phyloP scores from a whole-genome alignment of 1,140 invertebrate genomes.

The Danaus melanippus region DNA sequence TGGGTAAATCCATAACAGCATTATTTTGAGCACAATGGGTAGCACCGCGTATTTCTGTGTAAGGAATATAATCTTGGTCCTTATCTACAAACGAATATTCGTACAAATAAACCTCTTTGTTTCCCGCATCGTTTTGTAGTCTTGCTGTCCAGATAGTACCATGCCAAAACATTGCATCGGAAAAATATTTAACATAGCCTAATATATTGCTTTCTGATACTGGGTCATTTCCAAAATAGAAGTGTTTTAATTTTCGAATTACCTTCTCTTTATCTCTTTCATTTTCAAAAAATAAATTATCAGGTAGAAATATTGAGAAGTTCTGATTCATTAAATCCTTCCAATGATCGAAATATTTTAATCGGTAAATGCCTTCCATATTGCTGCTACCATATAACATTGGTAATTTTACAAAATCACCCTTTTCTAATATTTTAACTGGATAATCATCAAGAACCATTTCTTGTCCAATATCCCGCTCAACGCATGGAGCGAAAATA shows the following conservation, averaged over 20 bases:
- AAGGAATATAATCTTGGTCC: slow-evolving; percentile 5
- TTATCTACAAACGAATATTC: slow-evolving; percentile 14
- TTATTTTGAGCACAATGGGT: slow-evolving; percentile 16
- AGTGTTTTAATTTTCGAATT: slow-evolving; percentile 22
- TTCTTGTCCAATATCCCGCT: slow-evolving; percentile 21
- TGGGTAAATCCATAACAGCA: slow-evolving; percentile 5
- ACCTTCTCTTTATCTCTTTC: slow-evolving; percentile 23
- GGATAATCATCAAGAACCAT: slow-evolving; percentile 27
- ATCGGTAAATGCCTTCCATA: slow-evolving; percentile 30
- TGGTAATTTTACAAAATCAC: slow-evolving; percentile 27
- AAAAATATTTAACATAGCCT: slow-evolving; percentile 28
- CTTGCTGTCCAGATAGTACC: slow-evolving; percentile 15
- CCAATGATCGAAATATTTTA: slow-evolving; percentile 20
- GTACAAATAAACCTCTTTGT: slow-evolving; percentile 30
- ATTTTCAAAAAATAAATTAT: slow-evolving; percentile 23
- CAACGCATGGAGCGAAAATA: slow-evolving; percentile 32
- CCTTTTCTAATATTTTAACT: slow-evolving; percentile 28
- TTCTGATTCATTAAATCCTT: slow-evolving; percentile 26
- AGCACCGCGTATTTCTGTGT: slow-evolving; percentile 16
- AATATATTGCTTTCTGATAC: slow-evolving; percentile 16
- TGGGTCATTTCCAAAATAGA: slow-evolving; percentile 27
- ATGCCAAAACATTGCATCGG: slow-evolving; percentile 32
- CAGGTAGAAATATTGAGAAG: slow-evolving; percentile 25
- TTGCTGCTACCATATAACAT: slow-evolving; percentile 27
- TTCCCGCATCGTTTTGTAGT: slow-evolving; percentile 22